Evolutionary conservation across 1,140 invertebrate species (phyloP).

Genomic region (Cecropterus lyciades): DNA sequence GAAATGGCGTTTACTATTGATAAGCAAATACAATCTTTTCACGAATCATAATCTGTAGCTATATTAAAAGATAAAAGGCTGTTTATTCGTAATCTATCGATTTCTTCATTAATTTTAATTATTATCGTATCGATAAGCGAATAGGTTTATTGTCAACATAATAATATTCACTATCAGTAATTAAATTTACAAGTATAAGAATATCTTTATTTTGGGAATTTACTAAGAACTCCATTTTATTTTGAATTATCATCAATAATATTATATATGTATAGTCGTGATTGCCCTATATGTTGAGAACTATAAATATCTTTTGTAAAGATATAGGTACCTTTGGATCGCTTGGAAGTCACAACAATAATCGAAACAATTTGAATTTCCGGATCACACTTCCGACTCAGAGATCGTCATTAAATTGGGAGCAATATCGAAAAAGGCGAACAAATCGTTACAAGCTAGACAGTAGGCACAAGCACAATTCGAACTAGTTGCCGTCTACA

Average conservation of each 20-base stretch:
- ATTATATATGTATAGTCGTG: too few species aligned
- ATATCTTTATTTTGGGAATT: background rate
- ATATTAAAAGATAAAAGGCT: constrained; percentile 34
- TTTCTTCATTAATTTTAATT: constrained; percentile 26
- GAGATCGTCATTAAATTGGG: constrained; percentile 35
- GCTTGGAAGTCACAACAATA: background rate
- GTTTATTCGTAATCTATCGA: constrained; percentile 24
- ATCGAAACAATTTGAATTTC: constrained; percentile 1
- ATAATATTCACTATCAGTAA: constrained; percentile 25
- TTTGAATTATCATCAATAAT: background rate
- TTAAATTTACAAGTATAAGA: constrained; percentile 18
- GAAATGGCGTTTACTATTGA: constrained; percentile 41
- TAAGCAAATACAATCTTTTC: constrained; percentile 41
- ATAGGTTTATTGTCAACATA: constrained; percentile 20
- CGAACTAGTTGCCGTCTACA: constrained; percentile 73
- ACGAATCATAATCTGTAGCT: constrained; percentile 22
- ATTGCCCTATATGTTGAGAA: background rate
- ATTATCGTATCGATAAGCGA: constrained; percentile 17
- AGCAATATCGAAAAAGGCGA: constrained; percentile 48
- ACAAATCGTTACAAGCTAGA: constrained; percentile 59
- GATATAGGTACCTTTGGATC: background rate
- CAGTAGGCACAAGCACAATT: constrained; percentile 66
- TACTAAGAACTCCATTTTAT: background rate
- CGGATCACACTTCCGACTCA: background rate
- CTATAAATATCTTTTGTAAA: too few species aligned